Evolutionary conservation across 2,888 invertebrate species (phyloP).

Genomic region (Harpalus rufipes): DNA sequence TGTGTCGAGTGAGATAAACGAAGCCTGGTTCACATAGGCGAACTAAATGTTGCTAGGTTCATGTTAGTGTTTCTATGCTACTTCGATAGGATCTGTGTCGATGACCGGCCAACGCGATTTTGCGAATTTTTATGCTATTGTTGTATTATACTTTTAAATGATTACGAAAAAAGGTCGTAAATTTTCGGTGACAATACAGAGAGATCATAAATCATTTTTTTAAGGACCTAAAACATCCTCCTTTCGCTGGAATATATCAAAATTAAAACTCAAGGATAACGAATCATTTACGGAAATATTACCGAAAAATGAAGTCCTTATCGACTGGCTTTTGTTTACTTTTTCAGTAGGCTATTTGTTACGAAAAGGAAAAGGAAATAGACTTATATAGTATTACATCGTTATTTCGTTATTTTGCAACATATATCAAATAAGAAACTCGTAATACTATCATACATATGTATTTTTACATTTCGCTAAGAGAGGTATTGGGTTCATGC

Average conservation of each 20-base stretch:
- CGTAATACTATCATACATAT: no score
- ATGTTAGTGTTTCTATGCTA: constrained; percentile 9
- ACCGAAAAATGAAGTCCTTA: no score
- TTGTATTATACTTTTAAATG: constrained; percentile 4
- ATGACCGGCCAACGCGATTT: constrained; percentile 12
- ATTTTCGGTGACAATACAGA: not conserved
- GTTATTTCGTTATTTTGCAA: no score
- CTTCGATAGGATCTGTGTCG: constrained; percentile 30
- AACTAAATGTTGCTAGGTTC: constrained; percentile 5
- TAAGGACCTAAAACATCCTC: not conserved
- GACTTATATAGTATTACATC: no score
- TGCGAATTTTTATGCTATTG: constrained; percentile 19
- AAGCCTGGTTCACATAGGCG: constrained; percentile 43
- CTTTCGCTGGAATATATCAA: not conserved
- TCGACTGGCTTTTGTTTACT: no score
- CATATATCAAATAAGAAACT: no score
- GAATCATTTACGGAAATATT: no score
- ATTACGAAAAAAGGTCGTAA: constrained; percentile 8
- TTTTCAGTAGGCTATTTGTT: no score
- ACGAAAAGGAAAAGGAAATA: no score
- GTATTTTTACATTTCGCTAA: no score
- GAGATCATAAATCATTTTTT: not conserved
- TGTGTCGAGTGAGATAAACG: constrained; percentile 59
- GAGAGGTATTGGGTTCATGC: no score
- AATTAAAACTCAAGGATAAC: no score